Base-by-base conservation (phyloP, 1,140 invertebrate genomes). In the Euura saliciscinereae region DNA sequence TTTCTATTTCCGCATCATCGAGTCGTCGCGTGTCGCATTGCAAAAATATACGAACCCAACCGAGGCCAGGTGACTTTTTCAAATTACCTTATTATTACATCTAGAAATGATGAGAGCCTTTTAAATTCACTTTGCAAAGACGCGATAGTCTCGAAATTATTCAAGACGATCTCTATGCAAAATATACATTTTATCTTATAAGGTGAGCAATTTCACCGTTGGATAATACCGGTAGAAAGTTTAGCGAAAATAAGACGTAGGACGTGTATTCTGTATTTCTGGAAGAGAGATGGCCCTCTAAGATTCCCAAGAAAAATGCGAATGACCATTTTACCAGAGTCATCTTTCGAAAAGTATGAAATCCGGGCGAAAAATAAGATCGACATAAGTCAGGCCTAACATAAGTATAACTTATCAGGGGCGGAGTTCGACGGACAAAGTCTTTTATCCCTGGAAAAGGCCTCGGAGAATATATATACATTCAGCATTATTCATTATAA, bases 401-500 rank as follows among this genome's bases (percentile, higher is more conserved):
- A 59, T 59, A 59, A 59, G 10, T 28, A 28, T 28, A 28, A 28
- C 28, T 28, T 28, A 28, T 59, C 13, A 59, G 51, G 8, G 10
- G 51, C 28, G 6, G 13, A 59, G 5, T 59, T 59, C 51, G 51
- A 28, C 28, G 28, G 28, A 28, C 28, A 28, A 28, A 28, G 28
- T 28, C 28, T 28, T 28, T 28, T 28, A 28, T n/a, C 51, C 51
- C 6, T 28, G 28, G 28, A 28, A 28, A 28, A 28, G 28, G 28
- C 13, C 51, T 59, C 51, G 51, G 13, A n/a, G 51, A n/a, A 59
- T 59, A n/a, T 3, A 11, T 59, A 59, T 28, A 28, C 28, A 28
- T 59, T 59, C 51, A 59, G 51, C 51, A 59, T 59, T 59, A 59
- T 59, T 59, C 51, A 59, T 59, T n/a, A 59, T 8, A 59, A 59